Percentiles rank a stretch among this genome's conserved stretches.
Conservation (phyloP, 2,888 invertebrate genomes). For the Mythimna lalbum region DNA sequence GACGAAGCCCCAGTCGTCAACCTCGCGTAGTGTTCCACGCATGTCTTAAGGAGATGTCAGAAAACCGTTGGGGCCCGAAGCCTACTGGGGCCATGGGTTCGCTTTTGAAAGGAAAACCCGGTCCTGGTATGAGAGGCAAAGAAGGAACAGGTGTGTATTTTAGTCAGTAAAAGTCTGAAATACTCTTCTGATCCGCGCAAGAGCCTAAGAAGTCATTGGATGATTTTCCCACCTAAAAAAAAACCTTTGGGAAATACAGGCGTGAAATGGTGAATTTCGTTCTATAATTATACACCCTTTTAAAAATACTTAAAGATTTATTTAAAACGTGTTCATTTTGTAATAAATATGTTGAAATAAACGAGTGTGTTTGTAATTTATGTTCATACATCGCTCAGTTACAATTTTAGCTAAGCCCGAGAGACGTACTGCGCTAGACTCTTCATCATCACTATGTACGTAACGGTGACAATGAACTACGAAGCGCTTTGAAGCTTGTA, state of each 20-base stretch:
- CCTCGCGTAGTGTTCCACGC: too few species aligned
- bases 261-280: background rate
- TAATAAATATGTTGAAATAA: slow-evolving; percentile 27
- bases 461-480: slow-evolving; percentile 9
- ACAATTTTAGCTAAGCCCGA: slow-evolving; percentile 49
- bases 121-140: too few species aligned
- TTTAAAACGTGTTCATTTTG: slow-evolving; percentile 20
- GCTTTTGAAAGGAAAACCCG: too few species aligned
- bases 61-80: too few species aligned
- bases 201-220: too few species aligned
- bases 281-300: background rate
- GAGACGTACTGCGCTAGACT: slow-evolving; percentile 35
- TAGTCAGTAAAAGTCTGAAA: too few species aligned
- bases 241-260: background rate
- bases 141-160: too few species aligned
- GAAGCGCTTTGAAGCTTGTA: slow-evolving; percentile 7
- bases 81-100: too few species aligned
- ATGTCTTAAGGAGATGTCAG: too few species aligned
- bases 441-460: slow-evolving; percentile 35
- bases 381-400: slow-evolving; percentile 31
- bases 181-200: too few species aligned
- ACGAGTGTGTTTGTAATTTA: slow-evolving; percentile 32
- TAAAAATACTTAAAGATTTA: background rate
- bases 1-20: too few species aligned
- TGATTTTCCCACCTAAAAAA: too few species aligned